Percentiles rank a stretch among this genome's conserved stretches.
phyloP scores from a whole-genome alignment of 2,797 vertebrate species.

The Dryobates pubescens region DNA sequence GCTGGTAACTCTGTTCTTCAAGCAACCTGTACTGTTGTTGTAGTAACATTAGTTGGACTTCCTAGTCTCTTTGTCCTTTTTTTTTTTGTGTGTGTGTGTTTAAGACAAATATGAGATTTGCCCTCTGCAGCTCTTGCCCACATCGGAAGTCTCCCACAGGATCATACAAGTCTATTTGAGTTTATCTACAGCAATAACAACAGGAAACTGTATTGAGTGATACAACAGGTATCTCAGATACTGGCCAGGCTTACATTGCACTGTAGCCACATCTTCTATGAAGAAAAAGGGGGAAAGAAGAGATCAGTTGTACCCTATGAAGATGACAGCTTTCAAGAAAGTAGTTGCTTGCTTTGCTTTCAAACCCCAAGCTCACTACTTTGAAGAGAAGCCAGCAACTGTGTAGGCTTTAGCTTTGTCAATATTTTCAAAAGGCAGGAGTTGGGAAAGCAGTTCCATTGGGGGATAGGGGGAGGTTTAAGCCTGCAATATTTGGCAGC shows the following conservation, averaged over 20 bases:
- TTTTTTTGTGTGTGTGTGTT: neutral
- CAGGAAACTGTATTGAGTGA: neutral
- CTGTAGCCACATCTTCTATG: neutral
- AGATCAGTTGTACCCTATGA: neutral
- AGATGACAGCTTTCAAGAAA: neutral
- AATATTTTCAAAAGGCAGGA: neutral
- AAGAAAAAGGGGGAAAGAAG: neutral
- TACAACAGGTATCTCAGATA: neutral
- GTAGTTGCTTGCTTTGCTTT: neutral
- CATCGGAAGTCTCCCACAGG: neutral
- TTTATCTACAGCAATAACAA: neutral
- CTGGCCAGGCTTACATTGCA: neutral
- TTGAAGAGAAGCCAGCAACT: neutral
- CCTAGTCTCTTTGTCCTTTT: neutral
- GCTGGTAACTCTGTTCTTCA: neutral
- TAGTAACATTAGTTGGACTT: neutral
- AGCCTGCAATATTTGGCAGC: neutral
- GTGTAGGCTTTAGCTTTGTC: neutral
- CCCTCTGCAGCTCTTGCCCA: neutral
- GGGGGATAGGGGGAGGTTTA: neutral
- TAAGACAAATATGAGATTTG: neutral
- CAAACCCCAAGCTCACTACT: neutral
- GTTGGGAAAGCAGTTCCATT: neutral
- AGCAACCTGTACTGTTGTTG: neutral
- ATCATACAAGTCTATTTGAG: neutral